Percentiles rank a stretch among this genome's conserved stretches.
These are phyloP conservation scores for Eidolon helvum DNA, from an alignment of 2,113 vertebrate genomes.

Conservation along the genomic window DNA sequence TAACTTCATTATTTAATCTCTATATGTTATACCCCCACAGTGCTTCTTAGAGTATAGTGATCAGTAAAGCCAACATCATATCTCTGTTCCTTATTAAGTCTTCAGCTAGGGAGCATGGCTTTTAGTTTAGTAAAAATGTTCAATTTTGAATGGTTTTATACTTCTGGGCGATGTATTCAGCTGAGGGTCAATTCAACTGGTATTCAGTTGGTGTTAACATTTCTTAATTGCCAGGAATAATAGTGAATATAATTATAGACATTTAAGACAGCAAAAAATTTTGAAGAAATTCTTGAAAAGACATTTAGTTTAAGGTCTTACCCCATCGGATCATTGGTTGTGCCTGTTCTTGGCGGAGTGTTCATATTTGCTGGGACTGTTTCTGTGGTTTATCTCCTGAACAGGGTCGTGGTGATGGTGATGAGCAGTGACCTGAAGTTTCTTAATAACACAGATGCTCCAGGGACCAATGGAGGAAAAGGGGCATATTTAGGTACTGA, in stretches of 20 bases:
- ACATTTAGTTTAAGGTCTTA: not conserved
- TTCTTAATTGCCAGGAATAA: not conserved
- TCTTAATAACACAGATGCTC: not conserved
- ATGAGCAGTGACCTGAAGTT: not conserved
- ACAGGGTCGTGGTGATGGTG: not conserved
- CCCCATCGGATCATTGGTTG: not conserved
- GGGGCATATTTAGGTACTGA: not conserved
- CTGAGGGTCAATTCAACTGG: not conserved
- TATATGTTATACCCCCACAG: not conserved
- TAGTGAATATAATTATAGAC: not conserved
- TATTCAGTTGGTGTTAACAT: not conserved
- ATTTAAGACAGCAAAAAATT: not conserved
- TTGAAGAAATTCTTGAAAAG: not conserved
- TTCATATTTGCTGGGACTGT: not conserved
- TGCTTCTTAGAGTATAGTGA: not conserved
- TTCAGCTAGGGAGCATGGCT: not conserved
- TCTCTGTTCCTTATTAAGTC: not conserved
- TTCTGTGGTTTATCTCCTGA: not conserved
- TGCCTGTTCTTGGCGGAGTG: not conserved
- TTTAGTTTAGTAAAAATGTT: not conserved
- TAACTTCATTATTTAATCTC: not conserved
- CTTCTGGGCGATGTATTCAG: not conserved
- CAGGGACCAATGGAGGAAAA: not conserved
- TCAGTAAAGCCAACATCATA: not conserved
- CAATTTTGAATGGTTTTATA: not conserved